Percentiles rank a stretch among this genome's conserved stretches.
phyloP scores from a whole-genome alignment of 64 coral and sea anemone genomes.

The Catalaphyllia jardinei region DNA sequence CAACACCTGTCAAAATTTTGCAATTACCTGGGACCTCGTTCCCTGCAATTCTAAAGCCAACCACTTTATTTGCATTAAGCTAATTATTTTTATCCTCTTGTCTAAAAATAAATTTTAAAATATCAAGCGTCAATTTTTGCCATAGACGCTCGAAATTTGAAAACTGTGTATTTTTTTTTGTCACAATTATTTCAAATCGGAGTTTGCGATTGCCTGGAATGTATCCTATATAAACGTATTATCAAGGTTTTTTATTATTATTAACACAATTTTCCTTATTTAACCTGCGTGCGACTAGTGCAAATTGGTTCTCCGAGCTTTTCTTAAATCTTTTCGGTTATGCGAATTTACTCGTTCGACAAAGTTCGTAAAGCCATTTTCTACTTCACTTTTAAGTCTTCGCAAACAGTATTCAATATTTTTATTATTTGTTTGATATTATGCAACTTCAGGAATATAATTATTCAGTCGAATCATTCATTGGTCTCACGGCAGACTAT shows the following conservation, averaged over 20 bases:
- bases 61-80: not conserved
- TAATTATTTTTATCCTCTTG: not conserved
- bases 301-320: too few species aligned
- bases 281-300: too few species aligned
- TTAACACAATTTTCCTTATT: not conserved
- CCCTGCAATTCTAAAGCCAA: not conserved
- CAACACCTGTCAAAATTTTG: too few species aligned
- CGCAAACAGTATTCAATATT: constrained; percentile 2
- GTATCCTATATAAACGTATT: not conserved
- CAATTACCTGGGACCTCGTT: not conserved
- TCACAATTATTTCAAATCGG: not conserved
- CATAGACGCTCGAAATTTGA: not conserved
- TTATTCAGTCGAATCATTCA: not conserved
- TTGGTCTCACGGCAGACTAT: not conserved
- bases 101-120: not conserved
- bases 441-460: not conserved
- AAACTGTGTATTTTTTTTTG: not conserved
- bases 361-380: too few species aligned
- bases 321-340: too few species aligned
- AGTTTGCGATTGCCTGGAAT: not conserved
- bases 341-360: too few species aligned
- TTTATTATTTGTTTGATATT: not conserved
- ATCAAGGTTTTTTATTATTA: not conserved
- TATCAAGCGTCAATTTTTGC: not conserved
- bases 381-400: not conserved